phyloP scores from a whole-genome alignment of 2,113 vertebrate genomes.

The Cheilinus undulatus region DNA sequence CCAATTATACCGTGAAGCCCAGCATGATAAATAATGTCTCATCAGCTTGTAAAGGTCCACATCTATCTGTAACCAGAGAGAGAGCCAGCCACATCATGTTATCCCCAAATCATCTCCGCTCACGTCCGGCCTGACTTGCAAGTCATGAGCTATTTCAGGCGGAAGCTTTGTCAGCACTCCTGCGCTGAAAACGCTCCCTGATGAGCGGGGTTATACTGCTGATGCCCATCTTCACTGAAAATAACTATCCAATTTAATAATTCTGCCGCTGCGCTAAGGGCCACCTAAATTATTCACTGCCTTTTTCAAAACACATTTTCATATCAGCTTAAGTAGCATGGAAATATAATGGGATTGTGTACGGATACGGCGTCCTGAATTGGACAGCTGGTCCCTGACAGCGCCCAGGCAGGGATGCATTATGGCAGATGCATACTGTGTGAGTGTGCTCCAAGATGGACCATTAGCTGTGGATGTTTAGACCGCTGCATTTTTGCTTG shows the following conservation, averaged over 20 bases:
- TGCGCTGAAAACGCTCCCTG: slow-evolving; percentile 64
- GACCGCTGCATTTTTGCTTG: neutral
- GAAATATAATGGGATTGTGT: slow-evolving; percentile 8
- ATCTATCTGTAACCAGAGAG: neutral
- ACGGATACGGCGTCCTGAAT: slow-evolving; percentile 8
- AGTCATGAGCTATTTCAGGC: slow-evolving; percentile 77
- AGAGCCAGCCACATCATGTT: slow-evolving; percentile 32
- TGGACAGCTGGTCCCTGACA: slow-evolving; percentile 22
- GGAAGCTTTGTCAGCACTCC: slow-evolving; percentile 77
- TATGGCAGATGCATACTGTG: neutral
- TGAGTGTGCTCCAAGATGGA: neutral
- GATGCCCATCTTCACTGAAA: slow-evolving; percentile 74
- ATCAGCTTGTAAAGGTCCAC: neutral
- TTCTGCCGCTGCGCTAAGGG: slow-evolving; percentile 53
- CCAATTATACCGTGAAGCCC: neutral
- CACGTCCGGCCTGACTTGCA: slow-evolving; percentile 60
- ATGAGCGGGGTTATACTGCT: slow-evolving; percentile 74
- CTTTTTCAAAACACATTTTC: slow-evolving; percentile 46
- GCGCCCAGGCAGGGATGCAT: neutral
- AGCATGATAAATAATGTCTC: neutral
- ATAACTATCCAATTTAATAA: slow-evolving; percentile 64
- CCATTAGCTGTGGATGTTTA: neutral
- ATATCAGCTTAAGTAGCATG: slow-evolving; percentile 26
- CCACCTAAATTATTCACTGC: slow-evolving; percentile 59
- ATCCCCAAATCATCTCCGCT: slow-evolving; percentile 51